A percentile compares a stretch with the other conserved stretches of the same genome.
Conservation (phyloP, 1,140 invertebrate genomes). For the Atopsyche davidsoni region DNA sequence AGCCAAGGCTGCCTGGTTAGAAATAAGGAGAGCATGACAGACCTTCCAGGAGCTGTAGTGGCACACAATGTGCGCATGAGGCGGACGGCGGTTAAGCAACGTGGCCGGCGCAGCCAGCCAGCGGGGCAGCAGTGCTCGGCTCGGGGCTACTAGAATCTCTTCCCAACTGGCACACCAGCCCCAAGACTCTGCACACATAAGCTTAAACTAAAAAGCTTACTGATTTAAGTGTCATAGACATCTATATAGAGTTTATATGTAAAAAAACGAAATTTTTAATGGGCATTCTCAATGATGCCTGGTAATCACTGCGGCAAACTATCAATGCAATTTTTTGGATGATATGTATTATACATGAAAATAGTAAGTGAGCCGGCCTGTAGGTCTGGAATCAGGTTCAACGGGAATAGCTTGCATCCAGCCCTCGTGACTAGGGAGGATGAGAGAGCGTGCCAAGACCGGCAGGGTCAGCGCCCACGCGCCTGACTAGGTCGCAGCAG, state of each 20-base stretch:
- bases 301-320: no score
- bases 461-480: slow-evolving; percentile 77
- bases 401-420: slow-evolving; percentile 67
- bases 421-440: slow-evolving; percentile 82
- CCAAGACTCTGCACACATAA: slow-evolving; percentile 37
- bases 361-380: no score
- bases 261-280: neutral
- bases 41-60: slow-evolving; percentile 44
- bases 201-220: neutral
- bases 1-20: no score
- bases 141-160: slow-evolving; percentile 37
- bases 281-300: no score
- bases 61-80: slow-evolving; percentile 38
- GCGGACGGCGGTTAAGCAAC: slow-evolving; percentile 43
- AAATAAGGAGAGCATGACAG: no score
- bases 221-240: no score
- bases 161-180: slow-evolving; percentile 43
- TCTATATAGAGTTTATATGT: neutral
- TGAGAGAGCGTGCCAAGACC: slow-evolving; percentile 81
- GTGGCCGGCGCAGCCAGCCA: slow-evolving; percentile 41
- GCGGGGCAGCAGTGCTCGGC: slow-evolving; percentile 39
- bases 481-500: slow-evolving; percentile 82
- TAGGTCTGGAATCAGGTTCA: slow-evolving; percentile 57
- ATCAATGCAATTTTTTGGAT: no score
- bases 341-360: no score